phyloP scores from a whole-genome alignment of 2,113 vertebrate genomes.

The Sylvicapra grimmia region DNA sequence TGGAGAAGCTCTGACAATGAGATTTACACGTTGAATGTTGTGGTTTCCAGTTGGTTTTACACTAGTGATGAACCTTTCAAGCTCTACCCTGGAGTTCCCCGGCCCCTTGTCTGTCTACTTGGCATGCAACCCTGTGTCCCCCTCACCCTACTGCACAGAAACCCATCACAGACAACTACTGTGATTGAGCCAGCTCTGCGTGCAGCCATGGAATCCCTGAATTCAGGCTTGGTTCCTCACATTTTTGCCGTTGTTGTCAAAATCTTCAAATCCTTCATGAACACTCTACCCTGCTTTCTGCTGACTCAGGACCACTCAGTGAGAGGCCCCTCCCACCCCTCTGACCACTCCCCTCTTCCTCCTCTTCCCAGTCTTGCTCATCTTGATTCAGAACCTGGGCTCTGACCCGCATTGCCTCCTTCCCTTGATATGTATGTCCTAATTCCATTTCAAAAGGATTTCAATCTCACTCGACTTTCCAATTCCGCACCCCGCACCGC shows the following conservation, averaged over 20 bases:
- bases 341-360: accelerated
- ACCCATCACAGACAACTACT: too few species aligned
- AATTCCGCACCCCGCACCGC: neutral
- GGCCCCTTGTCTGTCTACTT: neutral
- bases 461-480: neutral
- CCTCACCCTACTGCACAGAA: neutral
- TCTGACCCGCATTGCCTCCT: neutral
- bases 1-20: neutral
- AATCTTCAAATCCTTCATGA: neutral
- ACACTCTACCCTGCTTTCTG: neutral
- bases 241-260: neutral
- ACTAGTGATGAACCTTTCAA: neutral
- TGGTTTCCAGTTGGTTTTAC: conserved; percentile 6
- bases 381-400: neutral
- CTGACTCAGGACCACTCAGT: neutral
- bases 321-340: neutral
- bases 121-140: neutral
- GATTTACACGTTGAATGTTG: conserved; percentile 38
- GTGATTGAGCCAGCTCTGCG: neutral
- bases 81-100: neutral
- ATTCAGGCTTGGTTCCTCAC: neutral
- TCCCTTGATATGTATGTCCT: too few species aligned
- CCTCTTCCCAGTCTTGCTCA: neutral
- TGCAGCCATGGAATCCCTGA: neutral
- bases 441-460: neutral